Base-by-base conservation (phyloP, 2,113 vertebrate genomes). In the Vulpes vulpes region DNA sequence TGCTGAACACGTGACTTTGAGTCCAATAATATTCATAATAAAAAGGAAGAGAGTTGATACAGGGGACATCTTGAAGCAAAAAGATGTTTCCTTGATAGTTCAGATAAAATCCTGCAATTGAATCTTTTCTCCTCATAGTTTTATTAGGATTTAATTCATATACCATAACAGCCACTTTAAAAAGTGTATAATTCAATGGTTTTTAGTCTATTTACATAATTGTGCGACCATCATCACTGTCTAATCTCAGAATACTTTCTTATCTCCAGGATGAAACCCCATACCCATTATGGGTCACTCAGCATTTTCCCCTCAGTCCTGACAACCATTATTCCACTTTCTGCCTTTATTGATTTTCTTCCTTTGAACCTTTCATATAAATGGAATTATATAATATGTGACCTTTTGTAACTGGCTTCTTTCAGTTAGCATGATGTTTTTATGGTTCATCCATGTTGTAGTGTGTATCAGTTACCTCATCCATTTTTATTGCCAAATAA, bases 241-340 rank as follows among this genome's bases (percentile, higher is more conserved):
- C 38, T 92, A 90, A 95, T 92, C 88, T 96, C 85, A 85, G 69
- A 94, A 96, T 67, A 88, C 59, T 91, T 97, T 64, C 11, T 12
- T 96, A 25, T 62, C 20, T 53, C 27, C 22, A 11, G 65, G 86
- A 94, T 87, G 62, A 94, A 80, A 64, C 17, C 14, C 3, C 20
- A 43, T 65, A 53, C 27, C 59, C 51, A 5, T 76, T 83, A 64
- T 82, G 35, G 81, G 60, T 73, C 49, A 81, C 53, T 78, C 49
- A 49, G 55, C 60, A 76, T 90, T 79, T 43, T 19, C 62, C 19
- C 55, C 53, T 51, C 35, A 76, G 53, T 49, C 35, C 67, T 83
- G 78, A 51, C 30, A 89, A 82, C 14, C 30, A 62, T 1, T 67
- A 35, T 69, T 69, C 67, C 87, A 60, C 17, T 79, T 95, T 80